Evolutionary conservation across 1,140 invertebrate genomes (phyloP), one percentile per base, ranked within the genome.

Genomic region (Centruroides sculpturatus): DNA sequence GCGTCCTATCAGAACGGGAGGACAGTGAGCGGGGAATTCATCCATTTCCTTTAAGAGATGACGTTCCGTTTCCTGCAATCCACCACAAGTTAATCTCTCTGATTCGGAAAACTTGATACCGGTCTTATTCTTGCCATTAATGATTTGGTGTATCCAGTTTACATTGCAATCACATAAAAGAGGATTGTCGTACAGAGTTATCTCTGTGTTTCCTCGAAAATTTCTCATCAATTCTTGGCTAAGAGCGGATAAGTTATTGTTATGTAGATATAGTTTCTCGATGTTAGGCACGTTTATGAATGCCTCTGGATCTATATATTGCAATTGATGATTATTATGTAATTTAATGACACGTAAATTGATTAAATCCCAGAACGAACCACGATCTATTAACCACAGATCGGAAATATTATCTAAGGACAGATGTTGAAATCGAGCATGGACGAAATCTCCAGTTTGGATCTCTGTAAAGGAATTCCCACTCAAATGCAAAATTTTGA

Each of bases 401-500:
- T 69, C 60, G 3, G 71, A 71, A 69, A 74, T 71, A 54, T 72
- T 70, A 47, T 70, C 70, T 0, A 77, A 57, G 12, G 69, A 70
- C 0, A 77, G 55, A 54, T 71, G 67, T 1, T 67, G 62, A 0
- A 76, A 66, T 41, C 67, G 68, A 9, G 76, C 59, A 36, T 68
- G 63, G 3, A 65, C 59, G 57, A 78, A 77, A 56, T 72, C 71
- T 4, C 67, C 63, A 0, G 66, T 62, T 35, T 66, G 63, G 7
- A 79, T 59, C 52, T 70, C 68, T 6, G 58, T 81, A 2, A 88
- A 71, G n/a, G 80, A 77, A 73, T 93, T 94, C 57, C 80, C 81
- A 47, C 86, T 86, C 3, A 94, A 74, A 72, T 92, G 86, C 59
- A 93, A 73, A 64, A 80, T 82, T 53, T 88, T 79, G 36, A 94